Percentiles rank a stretch among this genome's conserved stretches.
Evolutionary conservation across 92 coral and sea anemone genomes (phyloP).

Genomic region (Paragorgia papillata): DNA sequence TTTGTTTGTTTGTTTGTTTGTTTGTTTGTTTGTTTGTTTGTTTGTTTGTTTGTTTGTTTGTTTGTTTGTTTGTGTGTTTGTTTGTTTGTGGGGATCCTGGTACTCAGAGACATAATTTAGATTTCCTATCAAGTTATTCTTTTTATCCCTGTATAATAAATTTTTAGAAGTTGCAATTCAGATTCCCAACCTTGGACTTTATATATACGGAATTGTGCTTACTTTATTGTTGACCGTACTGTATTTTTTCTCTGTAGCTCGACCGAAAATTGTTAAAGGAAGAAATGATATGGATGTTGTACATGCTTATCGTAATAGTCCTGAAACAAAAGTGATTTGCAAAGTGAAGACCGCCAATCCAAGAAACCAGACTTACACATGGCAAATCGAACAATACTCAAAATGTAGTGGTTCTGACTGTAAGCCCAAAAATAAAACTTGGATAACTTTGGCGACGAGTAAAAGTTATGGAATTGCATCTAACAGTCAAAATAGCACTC

Average conservation of each 20-base stretch:
- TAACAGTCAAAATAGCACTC: constrained; percentile 7
- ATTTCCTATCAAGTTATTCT: too few species aligned
- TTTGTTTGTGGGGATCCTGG: too few species aligned
- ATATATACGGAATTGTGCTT: too few species aligned
- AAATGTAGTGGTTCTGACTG: constrained; percentile 6
- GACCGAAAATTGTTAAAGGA: constrained; percentile 17
- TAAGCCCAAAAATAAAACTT: constrained; percentile 2
- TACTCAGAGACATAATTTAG: too few species aligned
- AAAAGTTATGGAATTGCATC: background rate
- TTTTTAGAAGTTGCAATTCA: too few species aligned
- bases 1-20: too few species aligned
- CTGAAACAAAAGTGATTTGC: constrained; percentile 4
- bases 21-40: too few species aligned
- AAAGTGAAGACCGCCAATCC: constrained; percentile 14
- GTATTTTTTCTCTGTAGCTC: constrained; percentile 14
- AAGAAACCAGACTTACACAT: background rate
- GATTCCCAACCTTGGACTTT: too few species aligned
- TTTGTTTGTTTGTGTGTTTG: too few species aligned
- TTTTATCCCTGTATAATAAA: too few species aligned
- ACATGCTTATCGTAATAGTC: background rate
- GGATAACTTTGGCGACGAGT: background rate
- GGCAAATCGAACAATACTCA: constrained; percentile 11
- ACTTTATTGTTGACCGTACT: too few species aligned
- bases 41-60: too few species aligned
- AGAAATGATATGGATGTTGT: background rate